Evolutionary conservation across 2,113 vertebrate genomes (phyloP).

Genomic region (Balaenoptera acutorostrata): DNA sequence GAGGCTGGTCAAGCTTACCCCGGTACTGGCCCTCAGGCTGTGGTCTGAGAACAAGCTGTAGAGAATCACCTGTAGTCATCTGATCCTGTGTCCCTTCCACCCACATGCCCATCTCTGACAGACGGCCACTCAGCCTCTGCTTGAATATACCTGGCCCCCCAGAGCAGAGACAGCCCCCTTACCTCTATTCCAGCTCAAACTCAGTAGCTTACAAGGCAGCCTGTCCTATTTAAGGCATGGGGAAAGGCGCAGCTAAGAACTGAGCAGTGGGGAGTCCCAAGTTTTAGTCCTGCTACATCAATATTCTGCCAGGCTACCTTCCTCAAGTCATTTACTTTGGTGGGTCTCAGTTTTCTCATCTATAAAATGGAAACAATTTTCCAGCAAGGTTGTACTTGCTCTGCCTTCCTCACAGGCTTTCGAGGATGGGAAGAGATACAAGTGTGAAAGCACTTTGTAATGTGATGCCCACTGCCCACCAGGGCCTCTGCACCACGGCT

Average conservation of each 20-base stretch:
- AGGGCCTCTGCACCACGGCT: background rate
- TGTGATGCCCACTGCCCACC: accelerated
- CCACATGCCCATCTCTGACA: background rate
- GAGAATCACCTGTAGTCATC: background rate
- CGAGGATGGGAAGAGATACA: background rate
- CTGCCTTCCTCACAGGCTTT: background rate
- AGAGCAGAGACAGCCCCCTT: background rate
- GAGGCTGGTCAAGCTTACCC: background rate
- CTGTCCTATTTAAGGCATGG: accelerated
- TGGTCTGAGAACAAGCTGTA: background rate
- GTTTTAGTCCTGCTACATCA: background rate
- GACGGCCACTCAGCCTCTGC: background rate
- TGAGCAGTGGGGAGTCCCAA: background rate
- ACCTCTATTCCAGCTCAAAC: background rate
- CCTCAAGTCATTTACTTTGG: background rate
- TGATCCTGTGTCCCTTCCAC: background rate
- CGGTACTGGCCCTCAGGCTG: background rate
- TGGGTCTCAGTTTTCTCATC: background rate
- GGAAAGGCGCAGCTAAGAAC: background rate
- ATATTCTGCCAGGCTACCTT: background rate
- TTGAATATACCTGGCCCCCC: background rate
- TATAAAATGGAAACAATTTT: background rate
- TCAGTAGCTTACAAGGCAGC: background rate
- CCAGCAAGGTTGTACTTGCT: background rate
- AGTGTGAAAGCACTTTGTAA: accelerated